Base-by-base conservation (phyloP, 2,888 invertebrate species). In the Nomada hirtipes region DNA sequence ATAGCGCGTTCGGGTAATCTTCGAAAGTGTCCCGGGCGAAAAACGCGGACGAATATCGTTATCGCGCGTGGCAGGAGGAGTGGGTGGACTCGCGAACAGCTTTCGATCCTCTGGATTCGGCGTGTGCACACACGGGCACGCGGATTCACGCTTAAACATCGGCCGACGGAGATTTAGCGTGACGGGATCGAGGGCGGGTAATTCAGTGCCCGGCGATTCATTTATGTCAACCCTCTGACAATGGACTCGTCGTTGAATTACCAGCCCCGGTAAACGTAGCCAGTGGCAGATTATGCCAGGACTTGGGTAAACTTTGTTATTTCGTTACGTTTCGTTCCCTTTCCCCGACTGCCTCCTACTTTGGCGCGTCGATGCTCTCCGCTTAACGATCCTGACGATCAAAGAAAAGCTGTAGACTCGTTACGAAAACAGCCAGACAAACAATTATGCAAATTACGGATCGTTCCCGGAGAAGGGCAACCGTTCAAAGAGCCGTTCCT, bases 371-470 rank as follows among this genome's bases (percentile, higher is more conserved):
- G 50, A 29, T 15, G 60, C 47, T 70, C 36, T 36, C 50, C 47
- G 60, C 60, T 71, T 60, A 52, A 71, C 70, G 60, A 71, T 20
- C 47, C 18, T 13, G 18, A 15, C 57, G 57, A 20, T 47, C 67
- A 55, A 50, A 67, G 67, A 67, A 73, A 57, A 11, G 47, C 20
- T 29, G 47, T 20, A n/a, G 60, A n/a, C 47, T 57, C 67, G 44
- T 67, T 57, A 57, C 29, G 65, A 44, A 65, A 73, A 73, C 73
- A 67, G 47, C 47, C 73, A 29, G 57, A 67, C 73, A 73, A 73
- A 73, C 67, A 73, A 73, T 73, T 73, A 73, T 73, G 73, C 67
- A 73, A 73, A 73, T 73, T 61, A 57, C 73, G 67, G 47, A 65
- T 73, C 73, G 57, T 73, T 67, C 4, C 50, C 70, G 20, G 60